Conservation (phyloP, 2,113 vertebrate species). For the Puma concolor region DNA sequence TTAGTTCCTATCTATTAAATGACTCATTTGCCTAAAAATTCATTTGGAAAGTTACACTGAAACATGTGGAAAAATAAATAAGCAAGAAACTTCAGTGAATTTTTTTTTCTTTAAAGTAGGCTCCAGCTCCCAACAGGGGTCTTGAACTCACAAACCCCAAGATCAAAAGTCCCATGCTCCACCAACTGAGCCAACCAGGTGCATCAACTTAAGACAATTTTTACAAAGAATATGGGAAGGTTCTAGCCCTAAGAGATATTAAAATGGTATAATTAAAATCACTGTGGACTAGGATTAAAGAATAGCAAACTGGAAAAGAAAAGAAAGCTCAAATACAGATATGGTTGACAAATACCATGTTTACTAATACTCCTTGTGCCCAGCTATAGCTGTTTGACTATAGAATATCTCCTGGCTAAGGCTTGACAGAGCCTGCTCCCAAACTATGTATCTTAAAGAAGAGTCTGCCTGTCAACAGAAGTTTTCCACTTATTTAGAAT, state of each 20-base stretch:
- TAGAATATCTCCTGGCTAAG: not conserved
- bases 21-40: not conserved
- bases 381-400: not conserved
- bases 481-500: not conserved
- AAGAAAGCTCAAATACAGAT: not conserved
- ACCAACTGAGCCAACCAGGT: not conserved
- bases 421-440: not conserved
- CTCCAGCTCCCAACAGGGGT: not conserved
- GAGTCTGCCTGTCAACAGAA: not conserved
- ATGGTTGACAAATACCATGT: not conserved
- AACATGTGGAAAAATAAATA: not conserved
- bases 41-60: slow-evolving; percentile 31
- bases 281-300: not conserved
- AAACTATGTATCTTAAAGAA: not conserved
- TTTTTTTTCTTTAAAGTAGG: not conserved
- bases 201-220: not conserved
- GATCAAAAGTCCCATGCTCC: not conserved
- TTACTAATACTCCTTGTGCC: not conserved
- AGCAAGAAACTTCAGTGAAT: not conserved
- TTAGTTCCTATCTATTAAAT: slow-evolving; percentile 5
- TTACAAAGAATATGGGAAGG: not conserved
- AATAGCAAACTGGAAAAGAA: not conserved
- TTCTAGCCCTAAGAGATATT: not conserved
- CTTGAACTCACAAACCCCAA: not conserved
- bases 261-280: slow-evolving; percentile 6